Base-by-base conservation (phyloP, 2,888 invertebrate species). In the Drosophila falleni region DNA sequence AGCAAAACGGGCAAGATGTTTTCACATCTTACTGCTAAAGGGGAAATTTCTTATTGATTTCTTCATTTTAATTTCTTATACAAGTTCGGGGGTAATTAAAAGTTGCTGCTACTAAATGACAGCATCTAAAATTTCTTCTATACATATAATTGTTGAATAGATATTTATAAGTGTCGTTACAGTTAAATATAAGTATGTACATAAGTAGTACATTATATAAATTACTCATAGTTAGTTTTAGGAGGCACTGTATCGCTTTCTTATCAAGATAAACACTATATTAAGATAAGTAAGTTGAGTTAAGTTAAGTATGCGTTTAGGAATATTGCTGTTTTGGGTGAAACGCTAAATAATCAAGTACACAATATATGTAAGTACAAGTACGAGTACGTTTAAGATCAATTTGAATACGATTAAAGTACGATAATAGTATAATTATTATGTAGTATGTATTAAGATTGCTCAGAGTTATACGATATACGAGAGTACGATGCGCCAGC, bases 261-360 rank as follows among this genome's bases (percentile, higher is more conserved):
- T 53, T 67, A 47, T 71, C 50, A 26, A 56, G 54, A 58, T 55
- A 75, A 44, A 55, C 42, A 51, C 19, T 42, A 44, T 33, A 49
- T 56, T 42, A 42, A 41, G 49, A 44, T 63, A 74, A 44, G 53
- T 51, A 58, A 58, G 50, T 74, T 41, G 68, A 54, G 8, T 56
- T 56, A 53, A 39, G 33, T 35, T 56, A 63, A 46, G 31, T 58
- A 72, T 72, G 59, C 59, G 44, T 61, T 74, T 29, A 68, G 44
- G 74, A 62, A 46, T 70, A 42, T 59, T 60, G 51, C 55, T 53
- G 41, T 37, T 53, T 60, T 68, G 89, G 81, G 84, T 72, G 69
- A 86, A 84, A 86, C 78, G 47, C 83, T 83, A 83, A 80, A 53
- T 71, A 82, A 86, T 58, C 70, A 88, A 85, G 71, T 81, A 81